Evolutionary conservation across 1,140 invertebrate species (phyloP), one percentile per base, ranked within the genome.

Genomic region (Liolophura sinensis): DNA sequence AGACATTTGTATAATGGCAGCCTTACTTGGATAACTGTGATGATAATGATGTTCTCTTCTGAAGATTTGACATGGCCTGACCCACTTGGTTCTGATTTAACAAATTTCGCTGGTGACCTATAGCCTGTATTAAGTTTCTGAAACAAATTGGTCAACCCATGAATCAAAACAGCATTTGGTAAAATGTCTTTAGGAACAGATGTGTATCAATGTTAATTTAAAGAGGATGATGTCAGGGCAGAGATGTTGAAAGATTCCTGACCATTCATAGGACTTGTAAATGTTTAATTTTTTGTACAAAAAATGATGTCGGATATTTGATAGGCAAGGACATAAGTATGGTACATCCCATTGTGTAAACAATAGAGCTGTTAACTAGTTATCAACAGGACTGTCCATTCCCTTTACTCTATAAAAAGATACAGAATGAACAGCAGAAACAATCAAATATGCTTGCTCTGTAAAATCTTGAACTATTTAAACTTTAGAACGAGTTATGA

Each of bases 41-140:
- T 18, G 71, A 59, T 64, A 69, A 51, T 58, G 69, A 64, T 58
- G 63, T 68, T 52, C 72, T 50, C 56, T 75, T 77, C 64, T 75
- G 74, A 57, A 76, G 57, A 61, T 72, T 69, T 59, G 69, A 67
- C 24, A 72, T 70, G 22, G 67, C 61, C 54, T 68, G 67, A 47
- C 61, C 70, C 31, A 58, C 58, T 60, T 62, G 66, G 16, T 62
- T 67, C 47, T 67, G 68, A 62, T 62, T 71, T 40, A 76, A 60
- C 51, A 73, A 60, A 73, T 65, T 74, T 60, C 72, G 66, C 25
- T 74, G 71, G 50, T 71, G 55, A 27, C 55, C 76, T 58, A 78
- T 76, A 5, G 73, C 72, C 49, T 74, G 71, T 62, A 78, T 70
- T 12, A 73, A 67, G 52, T 68, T 74, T 50, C 71, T 74, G 52